Conservation (phyloP, 2,113 vertebrate genomes). For the Amphiprion ocellaris region DNA sequence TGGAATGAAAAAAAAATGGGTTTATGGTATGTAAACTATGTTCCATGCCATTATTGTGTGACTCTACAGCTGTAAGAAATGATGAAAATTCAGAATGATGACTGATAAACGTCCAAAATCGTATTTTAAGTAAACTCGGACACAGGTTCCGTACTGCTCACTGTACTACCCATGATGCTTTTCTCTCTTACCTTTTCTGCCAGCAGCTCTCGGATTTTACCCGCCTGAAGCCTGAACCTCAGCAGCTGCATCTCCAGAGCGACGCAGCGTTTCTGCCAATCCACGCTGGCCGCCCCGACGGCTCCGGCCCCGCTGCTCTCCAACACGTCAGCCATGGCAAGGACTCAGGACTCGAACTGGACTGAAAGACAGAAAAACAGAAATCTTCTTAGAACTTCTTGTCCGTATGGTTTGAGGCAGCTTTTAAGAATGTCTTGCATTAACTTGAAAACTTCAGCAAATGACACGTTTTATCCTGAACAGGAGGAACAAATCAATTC, state of each 20-base stretch:
- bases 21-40: too few relatives aligned
- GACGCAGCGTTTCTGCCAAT: constrained; percentile 91
- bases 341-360: constrained; percentile 49
- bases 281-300: constrained; percentile 68
- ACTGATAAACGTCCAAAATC: neutral
- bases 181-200: constrained; percentile 89
- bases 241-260: constrained; percentile 91
- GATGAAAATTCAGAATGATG: neutral
- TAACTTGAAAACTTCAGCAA: neutral
- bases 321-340: constrained; percentile 83
- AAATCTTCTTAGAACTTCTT: neutral
- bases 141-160: neutral
- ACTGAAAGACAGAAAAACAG: constrained; percentile 28
- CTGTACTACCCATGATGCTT: neutral
- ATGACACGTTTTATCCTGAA: neutral
- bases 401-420: neutral
- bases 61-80: neutral
- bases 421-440: neutral
- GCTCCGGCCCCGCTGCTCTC: constrained; percentile 77
- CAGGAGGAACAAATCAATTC: neutral
- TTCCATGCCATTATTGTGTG: too few relatives aligned
- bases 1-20: neutral
- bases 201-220: constrained; percentile 91
- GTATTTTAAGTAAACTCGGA: neutral
- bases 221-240: constrained; percentile 91